A percentile compares a stretch with the other conserved stretches of the same genome.
These are phyloP conservation scores for Andrena dorsata DNA, from an alignment of 2,888 invertebrate genomes.

Conservation along the genomic window DNA sequence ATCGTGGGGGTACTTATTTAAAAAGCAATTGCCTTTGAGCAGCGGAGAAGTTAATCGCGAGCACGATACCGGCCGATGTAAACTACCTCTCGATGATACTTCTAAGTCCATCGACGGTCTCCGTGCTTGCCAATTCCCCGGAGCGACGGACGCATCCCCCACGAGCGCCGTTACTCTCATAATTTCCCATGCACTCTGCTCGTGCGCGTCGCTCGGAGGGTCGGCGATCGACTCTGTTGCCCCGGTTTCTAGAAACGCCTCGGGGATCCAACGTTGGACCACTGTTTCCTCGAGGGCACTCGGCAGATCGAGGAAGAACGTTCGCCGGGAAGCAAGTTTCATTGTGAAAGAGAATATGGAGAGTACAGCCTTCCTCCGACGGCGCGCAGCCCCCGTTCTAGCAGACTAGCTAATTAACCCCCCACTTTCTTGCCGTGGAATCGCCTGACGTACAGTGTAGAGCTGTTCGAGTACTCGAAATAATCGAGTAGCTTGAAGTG, in stretches of 20 bases:
- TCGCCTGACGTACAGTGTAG: too few species aligned
- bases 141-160: slow-evolving; percentile 70
- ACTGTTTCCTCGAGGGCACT: slow-evolving; percentile 11
- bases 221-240: not conserved
- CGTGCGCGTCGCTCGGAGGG: slow-evolving; percentile 14
- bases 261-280: slow-evolving; percentile 15
- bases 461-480: too few species aligned
- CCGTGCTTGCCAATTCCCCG: slow-evolving; percentile 72
- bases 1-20: slow-evolving; percentile 71
- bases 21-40: slow-evolving; percentile 80
- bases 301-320: not conserved
- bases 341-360: too few species aligned
- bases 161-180: slow-evolving; percentile 40
- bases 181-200: slow-evolving; percentile 78
- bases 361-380: too few species aligned
- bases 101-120: slow-evolving; percentile 67
- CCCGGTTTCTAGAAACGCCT: slow-evolving; percentile 8
- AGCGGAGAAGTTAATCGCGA: slow-evolving; percentile 80
- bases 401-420: too few species aligned
- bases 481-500: too few species aligned
- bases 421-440: too few species aligned
- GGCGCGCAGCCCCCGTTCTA: too few species aligned
- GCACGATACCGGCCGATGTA: slow-evolving; percentile 75
- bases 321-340: too few species aligned
- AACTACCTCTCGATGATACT: slow-evolving; percentile 81